phyloP scores from a whole-genome alignment of 2,797 vertebrate species.

The Argyrosomus regius region DNA sequence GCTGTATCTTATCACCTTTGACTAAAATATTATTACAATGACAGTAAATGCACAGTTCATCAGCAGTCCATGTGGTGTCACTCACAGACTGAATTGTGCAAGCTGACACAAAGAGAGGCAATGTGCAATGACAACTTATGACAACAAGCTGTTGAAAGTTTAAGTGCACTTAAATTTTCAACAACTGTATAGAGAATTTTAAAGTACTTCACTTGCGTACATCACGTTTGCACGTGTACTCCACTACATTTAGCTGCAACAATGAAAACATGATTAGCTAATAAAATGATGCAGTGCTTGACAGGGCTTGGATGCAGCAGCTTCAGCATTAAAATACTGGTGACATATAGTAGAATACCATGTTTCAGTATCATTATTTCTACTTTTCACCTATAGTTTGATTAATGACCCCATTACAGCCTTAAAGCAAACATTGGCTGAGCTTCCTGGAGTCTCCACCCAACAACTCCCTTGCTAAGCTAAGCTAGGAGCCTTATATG shows the following conservation, averaged over 20 bases:
- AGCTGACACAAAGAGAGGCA: not conserved
- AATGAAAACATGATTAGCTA: not conserved
- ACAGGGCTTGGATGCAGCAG: not conserved
- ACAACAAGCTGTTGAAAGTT: too few relatives aligned
- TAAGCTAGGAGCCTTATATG: not conserved
- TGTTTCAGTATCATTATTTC: not conserved
- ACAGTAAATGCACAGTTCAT: not conserved
- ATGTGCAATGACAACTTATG: not conserved
- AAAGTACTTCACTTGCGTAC: not conserved
- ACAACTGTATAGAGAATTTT: not conserved
- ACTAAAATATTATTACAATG: not conserved
- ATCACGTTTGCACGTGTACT: not conserved
- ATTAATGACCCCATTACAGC: not conserved
- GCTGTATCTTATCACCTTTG: not conserved
- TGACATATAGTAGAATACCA: not conserved
- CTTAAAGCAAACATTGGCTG: not conserved
- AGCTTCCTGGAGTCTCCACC: not conserved
- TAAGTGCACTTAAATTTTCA: not conserved
- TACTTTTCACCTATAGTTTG: not conserved
- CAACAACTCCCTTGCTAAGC: not conserved
- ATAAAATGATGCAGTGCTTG: not conserved
- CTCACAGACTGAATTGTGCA: not conserved
- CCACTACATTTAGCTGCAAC: not conserved
- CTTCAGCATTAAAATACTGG: not conserved
- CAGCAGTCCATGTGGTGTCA: not conserved